Base-by-base conservation (phyloP, 2,888 invertebrate genomes). In the Laothoe populi region DNA sequence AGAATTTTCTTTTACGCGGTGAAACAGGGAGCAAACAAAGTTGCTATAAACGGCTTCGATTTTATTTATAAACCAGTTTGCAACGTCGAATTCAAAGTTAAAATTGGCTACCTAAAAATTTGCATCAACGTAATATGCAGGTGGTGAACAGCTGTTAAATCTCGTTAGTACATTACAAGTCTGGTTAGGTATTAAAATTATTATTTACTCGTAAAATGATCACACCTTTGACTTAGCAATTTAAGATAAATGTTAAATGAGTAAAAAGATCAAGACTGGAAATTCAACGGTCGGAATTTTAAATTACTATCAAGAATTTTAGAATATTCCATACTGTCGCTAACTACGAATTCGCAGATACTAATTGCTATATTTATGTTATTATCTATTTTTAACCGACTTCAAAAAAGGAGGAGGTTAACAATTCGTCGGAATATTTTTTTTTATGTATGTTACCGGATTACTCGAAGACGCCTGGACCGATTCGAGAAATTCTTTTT, bases 81-180 rank as follows among this genome's bases (percentile, higher is more conserved):
- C 31, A 35, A 10, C 16, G 19, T 53, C 49, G 49, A 53, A 53
- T 53, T 13, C 70, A 69, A 69, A 70, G 72, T 69, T 74, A 77
- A 77, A 74, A 79, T 82, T 81, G 78, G 80, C 79, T 42, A 40
- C 40, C 11, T 31, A 19, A 44, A 63, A 59, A 53, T 63, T 59
- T 57, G 59, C 59, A 59, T 59, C 44, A 45, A 59, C 38, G 19
- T 23, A 40, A 4, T n/a, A n/a, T 46, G 63, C 63, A 59, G 63
- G 59, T 63, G 63, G 53, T 21, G 21, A 53, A 35, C 63, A 63
- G 53, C 57, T 63, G 63, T 49, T 35, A 45, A 46, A 62, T 57
- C 58, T 38, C 10, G 35, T 26, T 63, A 42, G 49, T 63, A 24
- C 59, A 63, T 59, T 38, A 63, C 49, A 53, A 45, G 38, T 31